These are phyloP conservation scores for Megaceryle maxima DNA, from an alignment of 2,113 vertebrate genomes.

Conservation along the genomic window DNA sequence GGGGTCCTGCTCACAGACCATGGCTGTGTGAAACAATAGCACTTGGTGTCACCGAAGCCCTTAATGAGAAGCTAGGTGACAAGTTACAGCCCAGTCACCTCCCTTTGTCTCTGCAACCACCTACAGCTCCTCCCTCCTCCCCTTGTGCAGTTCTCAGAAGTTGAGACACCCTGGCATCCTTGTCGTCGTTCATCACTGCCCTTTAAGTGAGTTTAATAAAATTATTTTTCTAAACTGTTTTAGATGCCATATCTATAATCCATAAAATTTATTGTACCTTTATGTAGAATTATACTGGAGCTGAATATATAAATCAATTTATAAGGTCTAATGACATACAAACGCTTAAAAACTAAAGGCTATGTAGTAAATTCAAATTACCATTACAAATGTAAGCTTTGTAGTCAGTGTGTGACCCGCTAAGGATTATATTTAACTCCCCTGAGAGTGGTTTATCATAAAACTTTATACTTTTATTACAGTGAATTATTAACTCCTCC, in stretches of 20 bases:
- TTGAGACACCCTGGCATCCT: constrained; percentile 20
- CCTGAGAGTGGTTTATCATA: constrained; percentile 86
- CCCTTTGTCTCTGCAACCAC: neutral
- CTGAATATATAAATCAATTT: constrained; percentile 86
- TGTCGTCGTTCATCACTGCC: constrained; percentile 38
- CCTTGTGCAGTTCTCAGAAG: neutral
- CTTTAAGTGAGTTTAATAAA: constrained; percentile 76
- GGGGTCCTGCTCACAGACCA: neutral
- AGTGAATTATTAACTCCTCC: constrained; percentile 86
- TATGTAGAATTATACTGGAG: constrained; percentile 81
- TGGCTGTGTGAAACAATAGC: neutral
- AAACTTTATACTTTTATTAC: constrained; percentile 88
- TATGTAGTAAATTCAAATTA: constrained; percentile 87
- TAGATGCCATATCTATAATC: constrained; percentile 82
- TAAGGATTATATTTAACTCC: constrained; percentile 88
- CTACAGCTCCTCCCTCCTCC: neutral
- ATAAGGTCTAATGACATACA: constrained; percentile 85
- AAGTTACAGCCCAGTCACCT: neutral
- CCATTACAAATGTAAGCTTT: constrained; percentile 87
- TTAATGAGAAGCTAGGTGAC: neutral
- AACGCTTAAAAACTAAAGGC: constrained; percentile 86
- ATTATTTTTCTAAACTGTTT: constrained; percentile 84
- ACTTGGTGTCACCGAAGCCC: neutral
- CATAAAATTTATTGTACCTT: constrained; percentile 85
- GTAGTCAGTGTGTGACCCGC: constrained; percentile 83